A percentile compares a stretch with the other conserved stretches of the same genome.
These are phyloP conservation scores for Chymomyza amoena DNA, from an alignment of 2,888 invertebrate species.

Conservation along the genomic window DNA sequence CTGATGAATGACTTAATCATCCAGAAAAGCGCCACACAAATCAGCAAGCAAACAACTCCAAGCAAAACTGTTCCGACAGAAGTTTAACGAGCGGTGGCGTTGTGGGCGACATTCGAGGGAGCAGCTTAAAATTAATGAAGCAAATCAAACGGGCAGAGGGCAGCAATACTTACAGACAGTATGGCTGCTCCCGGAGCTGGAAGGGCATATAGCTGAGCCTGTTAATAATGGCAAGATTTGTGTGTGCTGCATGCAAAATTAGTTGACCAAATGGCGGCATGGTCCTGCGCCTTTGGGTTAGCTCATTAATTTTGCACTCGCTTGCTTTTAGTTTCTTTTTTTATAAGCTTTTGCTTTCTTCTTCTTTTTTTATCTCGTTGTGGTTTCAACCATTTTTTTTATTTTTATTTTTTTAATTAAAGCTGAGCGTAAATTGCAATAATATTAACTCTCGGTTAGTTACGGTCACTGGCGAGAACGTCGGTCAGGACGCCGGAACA, in stretches of 20 bases:
- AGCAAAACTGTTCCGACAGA: conserved; percentile 50
- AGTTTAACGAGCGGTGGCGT: conserved; percentile 48
- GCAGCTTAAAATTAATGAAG: conserved; percentile 50
- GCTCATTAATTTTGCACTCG: conserved; percentile 11
- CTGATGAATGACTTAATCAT: conserved; percentile 69
- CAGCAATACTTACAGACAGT: conserved; percentile 1
- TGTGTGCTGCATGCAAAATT: conserved; percentile 66
- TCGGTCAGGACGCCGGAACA: neutral
- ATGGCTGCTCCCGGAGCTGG: neutral
- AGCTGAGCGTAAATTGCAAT: conserved; percentile 40
- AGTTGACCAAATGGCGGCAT: conserved; percentile 24
- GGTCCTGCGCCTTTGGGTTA: neutral
- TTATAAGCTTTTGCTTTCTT: neutral
- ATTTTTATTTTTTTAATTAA: conserved; percentile 50
- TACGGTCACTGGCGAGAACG: neutral
- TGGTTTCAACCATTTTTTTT: neutral
- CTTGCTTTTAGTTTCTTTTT: neutral
- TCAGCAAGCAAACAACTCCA: conserved; percentile 52
- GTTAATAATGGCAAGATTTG: conserved; percentile 71
- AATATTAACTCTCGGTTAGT: conserved; percentile 55
- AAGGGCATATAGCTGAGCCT: conserved; percentile 6
- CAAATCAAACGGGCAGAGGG: conserved; percentile 62
- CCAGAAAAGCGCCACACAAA: conserved; percentile 69
- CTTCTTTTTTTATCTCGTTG: neutral
- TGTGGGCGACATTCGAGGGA: conserved; percentile 1